Conservation (phyloP, 2,797 vertebrate genomes). For the Margarornis squamiger region DNA sequence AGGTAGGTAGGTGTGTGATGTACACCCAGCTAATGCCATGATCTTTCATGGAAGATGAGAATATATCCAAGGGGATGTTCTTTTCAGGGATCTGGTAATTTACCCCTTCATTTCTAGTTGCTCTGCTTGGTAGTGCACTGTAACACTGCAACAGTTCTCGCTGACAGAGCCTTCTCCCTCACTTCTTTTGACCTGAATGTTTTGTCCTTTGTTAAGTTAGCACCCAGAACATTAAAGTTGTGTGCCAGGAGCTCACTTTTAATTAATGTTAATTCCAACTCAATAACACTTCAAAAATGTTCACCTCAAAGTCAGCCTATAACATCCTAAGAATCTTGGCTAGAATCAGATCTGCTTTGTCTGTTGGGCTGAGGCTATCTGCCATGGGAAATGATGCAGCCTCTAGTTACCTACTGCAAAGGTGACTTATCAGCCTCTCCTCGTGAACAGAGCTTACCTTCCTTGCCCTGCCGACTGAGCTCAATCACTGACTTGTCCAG, state of each 20-base stretch:
- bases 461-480: constrained; percentile 94
- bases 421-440: background rate
- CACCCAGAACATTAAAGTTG: background rate
- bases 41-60: background rate
- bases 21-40: background rate
- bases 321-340: background rate
- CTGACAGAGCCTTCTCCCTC: background rate
- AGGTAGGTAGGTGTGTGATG: background rate
- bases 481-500: constrained; percentile 98
- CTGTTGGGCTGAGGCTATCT: background rate
- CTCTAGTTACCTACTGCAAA: background rate
- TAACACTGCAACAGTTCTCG: background rate
- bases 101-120: background rate
- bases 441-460: constrained; percentile 76
- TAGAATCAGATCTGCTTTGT: background rate
- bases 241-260: background rate
- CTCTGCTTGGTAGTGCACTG: background rate
- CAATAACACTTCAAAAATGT: background rate
- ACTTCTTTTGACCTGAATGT: background rate
- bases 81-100: background rate
- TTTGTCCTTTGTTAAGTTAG: background rate
- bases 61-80: background rate
- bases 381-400: background rate
- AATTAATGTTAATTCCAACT: background rate
- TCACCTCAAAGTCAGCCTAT: background rate